phyloP scores from a whole-genome alignment of 2,113 vertebrate species.

The Rhinolophus ferrumequinum region DNA sequence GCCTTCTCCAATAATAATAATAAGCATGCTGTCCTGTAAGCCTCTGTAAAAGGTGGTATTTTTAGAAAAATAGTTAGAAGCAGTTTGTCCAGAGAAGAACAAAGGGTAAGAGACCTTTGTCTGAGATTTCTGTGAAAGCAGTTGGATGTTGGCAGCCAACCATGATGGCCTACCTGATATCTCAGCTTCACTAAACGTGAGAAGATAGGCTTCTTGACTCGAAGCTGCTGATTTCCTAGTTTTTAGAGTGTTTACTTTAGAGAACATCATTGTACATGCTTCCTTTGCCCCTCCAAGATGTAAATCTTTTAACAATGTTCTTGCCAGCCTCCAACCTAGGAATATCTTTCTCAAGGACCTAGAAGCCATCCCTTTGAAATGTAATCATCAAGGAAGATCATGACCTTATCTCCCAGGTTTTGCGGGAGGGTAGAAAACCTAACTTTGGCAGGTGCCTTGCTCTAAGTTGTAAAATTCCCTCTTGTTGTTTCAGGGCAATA shows the following conservation, averaged over 20 bases:
- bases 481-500: neutral
- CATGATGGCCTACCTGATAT: neutral
- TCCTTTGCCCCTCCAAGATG: neutral
- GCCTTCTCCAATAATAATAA: neutral
- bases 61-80: neutral
- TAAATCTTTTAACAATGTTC: neutral
- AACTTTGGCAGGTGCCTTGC: neutral
- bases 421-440: neutral
- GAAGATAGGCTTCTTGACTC: neutral
- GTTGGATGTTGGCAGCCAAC: neutral
- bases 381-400: neutral
- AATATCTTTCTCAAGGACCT: neutral
- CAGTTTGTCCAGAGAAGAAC: neutral
- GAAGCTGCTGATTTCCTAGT: neutral
- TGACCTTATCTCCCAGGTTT: neutral
- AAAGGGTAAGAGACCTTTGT: neutral
- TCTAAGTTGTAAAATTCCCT: neutral
- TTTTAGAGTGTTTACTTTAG: neutral
- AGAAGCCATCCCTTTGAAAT: neutral
- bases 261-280: neutral
- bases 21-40: neutral
- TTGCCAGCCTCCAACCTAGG: neutral
- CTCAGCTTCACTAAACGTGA: neutral
- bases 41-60: neutral
- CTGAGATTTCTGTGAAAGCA: neutral